These are phyloP conservation scores for Pocota personata DNA, from an alignment of 2,888 invertebrate species.

Conservation along the genomic window DNA sequence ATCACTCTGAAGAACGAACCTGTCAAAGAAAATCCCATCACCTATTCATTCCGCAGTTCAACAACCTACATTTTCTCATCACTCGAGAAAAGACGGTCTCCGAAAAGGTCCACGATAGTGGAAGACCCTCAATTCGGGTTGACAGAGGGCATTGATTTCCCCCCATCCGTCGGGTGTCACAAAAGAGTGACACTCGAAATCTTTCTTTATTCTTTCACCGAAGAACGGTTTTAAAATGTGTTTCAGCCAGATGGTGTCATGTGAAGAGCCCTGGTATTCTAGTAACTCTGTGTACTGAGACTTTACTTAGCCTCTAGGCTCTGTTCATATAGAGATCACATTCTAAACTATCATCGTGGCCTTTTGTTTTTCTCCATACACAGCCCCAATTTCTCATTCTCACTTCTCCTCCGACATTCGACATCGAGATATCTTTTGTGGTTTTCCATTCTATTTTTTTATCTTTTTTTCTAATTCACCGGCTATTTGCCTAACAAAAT, in stretches of 20 bases:
- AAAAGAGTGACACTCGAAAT: conserved; percentile 60
- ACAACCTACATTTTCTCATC: conserved; percentile 45
- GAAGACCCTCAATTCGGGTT: conserved; percentile 22
- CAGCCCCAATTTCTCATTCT: conserved; percentile 69
- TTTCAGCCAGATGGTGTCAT: conserved; percentile 41
- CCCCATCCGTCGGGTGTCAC: conserved; percentile 49
- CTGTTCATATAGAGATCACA: conserved; percentile 32
- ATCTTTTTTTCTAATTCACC: neutral
- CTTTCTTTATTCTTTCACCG: conserved; percentile 45
- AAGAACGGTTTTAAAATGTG: conserved; percentile 21
- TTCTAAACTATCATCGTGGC: conserved; percentile 55
- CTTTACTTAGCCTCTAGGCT: conserved; percentile 49
- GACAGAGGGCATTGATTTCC: conserved; percentile 46
- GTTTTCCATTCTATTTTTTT: neutral
- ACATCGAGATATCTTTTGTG: conserved; percentile 29
- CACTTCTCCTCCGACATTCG: conserved; percentile 50
- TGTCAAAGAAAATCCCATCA: conserved; percentile 64
- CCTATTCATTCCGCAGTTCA: conserved; percentile 64
- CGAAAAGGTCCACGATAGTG: conserved; percentile 14
- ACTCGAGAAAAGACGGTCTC: neutral
- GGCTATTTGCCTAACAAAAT: conserved; percentile 59
- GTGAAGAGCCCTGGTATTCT: conserved; percentile 30
- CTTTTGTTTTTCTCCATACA: conserved; percentile 41
- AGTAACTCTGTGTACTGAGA: conserved; percentile 25
- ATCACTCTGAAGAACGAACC: conserved; percentile 49